Evolutionary conservation across 2,797 vertebrate genomes (phyloP).

Genomic region (Otolemur crassicaudatus): DNA sequence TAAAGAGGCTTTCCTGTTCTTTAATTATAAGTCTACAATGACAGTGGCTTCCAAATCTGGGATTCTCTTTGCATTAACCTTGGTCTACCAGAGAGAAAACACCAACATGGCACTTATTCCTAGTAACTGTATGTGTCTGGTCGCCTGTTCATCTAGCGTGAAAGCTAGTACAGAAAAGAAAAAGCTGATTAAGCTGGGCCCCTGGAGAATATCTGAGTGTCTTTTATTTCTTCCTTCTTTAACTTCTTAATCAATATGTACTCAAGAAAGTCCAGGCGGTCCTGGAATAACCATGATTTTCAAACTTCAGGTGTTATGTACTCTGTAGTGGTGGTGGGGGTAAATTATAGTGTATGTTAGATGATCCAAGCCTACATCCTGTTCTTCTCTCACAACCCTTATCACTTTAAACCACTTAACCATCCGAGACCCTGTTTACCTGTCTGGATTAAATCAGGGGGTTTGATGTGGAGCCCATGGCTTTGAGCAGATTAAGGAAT

Average conservation of each 20-base stretch:
- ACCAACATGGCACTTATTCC: neutral
- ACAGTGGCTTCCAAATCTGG: neutral
- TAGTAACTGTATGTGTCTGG: neutral
- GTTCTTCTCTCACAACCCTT: neutral
- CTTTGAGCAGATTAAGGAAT: neutral
- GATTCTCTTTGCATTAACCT: neutral
- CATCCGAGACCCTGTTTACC: neutral
- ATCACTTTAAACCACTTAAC: neutral
- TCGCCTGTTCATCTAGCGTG: neutral
- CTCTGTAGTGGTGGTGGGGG: neutral
- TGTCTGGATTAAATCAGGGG: neutral
- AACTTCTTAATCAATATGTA: neutral
- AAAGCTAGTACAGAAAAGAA: neutral
- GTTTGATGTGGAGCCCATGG: neutral
- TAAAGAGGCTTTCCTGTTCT: neutral
- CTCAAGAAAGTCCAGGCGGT: neutral
- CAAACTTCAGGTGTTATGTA: neutral
- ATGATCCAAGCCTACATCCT: fast-evolving
- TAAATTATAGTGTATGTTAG: neutral
- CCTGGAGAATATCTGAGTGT: neutral
- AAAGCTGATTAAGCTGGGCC: neutral
- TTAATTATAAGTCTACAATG: neutral
- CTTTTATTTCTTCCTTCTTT: neutral
- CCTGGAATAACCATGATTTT: neutral
- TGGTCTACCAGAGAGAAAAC: neutral